Percentiles rank a stretch among this genome's conserved stretches.
phyloP scores from a whole-genome alignment of 2,888 invertebrate genomes.

The Drosophila dives region DNA sequence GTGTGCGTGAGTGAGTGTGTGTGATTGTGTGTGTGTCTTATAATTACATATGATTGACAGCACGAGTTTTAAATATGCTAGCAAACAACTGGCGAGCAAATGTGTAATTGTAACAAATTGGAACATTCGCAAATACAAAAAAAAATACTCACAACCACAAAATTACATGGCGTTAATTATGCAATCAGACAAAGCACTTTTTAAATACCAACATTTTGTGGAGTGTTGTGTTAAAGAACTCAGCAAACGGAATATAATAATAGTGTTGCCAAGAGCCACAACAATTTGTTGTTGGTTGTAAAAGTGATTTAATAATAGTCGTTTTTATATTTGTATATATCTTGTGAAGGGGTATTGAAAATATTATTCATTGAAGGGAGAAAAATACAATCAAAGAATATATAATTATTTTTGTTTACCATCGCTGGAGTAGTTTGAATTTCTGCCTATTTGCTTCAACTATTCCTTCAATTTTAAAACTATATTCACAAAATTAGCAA shows the following conservation, averaged over 20 bases:
- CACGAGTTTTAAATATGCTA: constrained; percentile 27
- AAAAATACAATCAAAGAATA: background rate
- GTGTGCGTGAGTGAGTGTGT: constrained; percentile 5
- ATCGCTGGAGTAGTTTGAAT: background rate
- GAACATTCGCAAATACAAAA: constrained; percentile 16
- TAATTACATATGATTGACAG: constrained; percentile 69
- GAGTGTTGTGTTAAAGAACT: background rate
- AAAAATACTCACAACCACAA: background rate
- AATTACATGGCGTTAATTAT: background rate
- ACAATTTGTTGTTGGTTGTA: background rate
- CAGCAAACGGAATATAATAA: background rate
- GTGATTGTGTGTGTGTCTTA: constrained; percentile 22
- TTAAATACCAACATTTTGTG: background rate
- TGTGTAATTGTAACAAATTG: constrained; percentile 37
- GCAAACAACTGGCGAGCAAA: constrained; percentile 8
- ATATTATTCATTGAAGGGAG: background rate
- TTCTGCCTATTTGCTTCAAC: background rate
- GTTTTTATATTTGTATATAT: background rate
- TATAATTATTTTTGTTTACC: background rate
- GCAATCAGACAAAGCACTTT: background rate
- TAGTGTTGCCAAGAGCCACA: background rate
- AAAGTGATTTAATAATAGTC: background rate
- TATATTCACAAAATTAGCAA: too few species aligned
- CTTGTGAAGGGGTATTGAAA: background rate
- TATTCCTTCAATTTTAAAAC: background rate